Conservation (phyloP, 2,797 vertebrate genomes). For the Lycodopsis pacificus region DNA sequence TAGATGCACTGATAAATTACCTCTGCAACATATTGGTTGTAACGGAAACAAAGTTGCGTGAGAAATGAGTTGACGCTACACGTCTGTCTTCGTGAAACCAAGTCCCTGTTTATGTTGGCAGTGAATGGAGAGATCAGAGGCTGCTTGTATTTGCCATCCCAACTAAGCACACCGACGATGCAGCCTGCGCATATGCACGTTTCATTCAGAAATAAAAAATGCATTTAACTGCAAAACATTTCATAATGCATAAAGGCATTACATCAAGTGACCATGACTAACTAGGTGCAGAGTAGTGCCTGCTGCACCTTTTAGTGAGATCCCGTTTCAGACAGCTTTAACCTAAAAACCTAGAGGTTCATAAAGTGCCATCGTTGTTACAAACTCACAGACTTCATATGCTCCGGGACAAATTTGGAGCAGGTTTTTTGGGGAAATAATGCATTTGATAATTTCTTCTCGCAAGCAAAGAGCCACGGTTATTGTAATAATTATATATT, state of each 20-base stretch:
- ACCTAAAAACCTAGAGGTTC: background rate
- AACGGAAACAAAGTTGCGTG: background rate
- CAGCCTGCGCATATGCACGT: constrained; percentile 34
- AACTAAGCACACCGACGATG: constrained; percentile 33
- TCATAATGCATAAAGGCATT: background rate
- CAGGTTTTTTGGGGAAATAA: background rate
- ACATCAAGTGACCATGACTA: background rate
- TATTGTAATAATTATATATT: background rate
- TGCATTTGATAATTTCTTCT: background rate
- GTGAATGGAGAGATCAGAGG: constrained; percentile 73
- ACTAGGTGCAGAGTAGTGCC: background rate
- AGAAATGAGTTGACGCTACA: background rate
- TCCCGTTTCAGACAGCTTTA: background rate
- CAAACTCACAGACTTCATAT: background rate
- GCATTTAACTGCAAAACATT: background rate
- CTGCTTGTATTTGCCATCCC: constrained; percentile 72
- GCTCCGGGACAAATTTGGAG: background rate
- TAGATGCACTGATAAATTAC: constrained; percentile 18
- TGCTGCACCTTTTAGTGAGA: background rate
- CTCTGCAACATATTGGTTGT: constrained; percentile 2
- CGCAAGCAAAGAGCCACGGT: background rate
- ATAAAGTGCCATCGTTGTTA: background rate
- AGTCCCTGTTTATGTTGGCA: constrained; percentile 51
- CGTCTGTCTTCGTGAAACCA: background rate
- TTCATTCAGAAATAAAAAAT: background rate